Evolutionary conservation across 2,888 invertebrate species (phyloP), one percentile per base, ranked within the genome.

Genomic region (Lottia gigantea): DNA sequence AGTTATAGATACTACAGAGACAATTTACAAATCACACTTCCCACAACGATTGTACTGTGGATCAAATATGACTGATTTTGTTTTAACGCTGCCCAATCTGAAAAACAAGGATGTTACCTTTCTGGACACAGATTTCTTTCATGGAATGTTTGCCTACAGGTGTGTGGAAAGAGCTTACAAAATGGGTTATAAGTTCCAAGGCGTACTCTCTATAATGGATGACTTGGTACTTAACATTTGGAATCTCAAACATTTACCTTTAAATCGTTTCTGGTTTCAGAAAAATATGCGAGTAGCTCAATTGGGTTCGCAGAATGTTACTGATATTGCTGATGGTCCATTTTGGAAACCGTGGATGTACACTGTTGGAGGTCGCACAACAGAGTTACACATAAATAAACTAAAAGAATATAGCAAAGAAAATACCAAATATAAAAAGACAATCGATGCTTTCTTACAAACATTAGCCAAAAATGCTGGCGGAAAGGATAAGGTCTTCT

Each of bases 1-100:
- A 19, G 55, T 55, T 11, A 55, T 55, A 19, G 55, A 55, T 14
- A 23, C 11, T 23, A 55, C 14, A 4, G 55, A 55, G 15, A 6
- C 19, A 23, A 23, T 55, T 12, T 55, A 55, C 15, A 19, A 55
- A 55, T 14, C 55, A 14, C 19, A 23, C 19, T 55, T 55, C 23
- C 55, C 55, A 55, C 55, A 55, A 55, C 55, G 55, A 55, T 16
- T 55, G 14, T 55, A 55, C 55, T 55, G 55, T 55, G 19, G 19
- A 12, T 55, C 55, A 23, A 55, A 55, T 55, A 55, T 55, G 55
- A 55, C 55, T 15, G 23, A 23, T 23, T 23, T 55, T 23, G 23
- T 19, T 23, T 23, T 23, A 23, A 23, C 23, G 19, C 23, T 23
- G 11, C 23, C 19, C 1, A 55, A 55, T 12, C 14, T 55, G 23